Base-by-base conservation (phyloP, 2,888 invertebrate species). In the Harmothoe impar region DNA sequence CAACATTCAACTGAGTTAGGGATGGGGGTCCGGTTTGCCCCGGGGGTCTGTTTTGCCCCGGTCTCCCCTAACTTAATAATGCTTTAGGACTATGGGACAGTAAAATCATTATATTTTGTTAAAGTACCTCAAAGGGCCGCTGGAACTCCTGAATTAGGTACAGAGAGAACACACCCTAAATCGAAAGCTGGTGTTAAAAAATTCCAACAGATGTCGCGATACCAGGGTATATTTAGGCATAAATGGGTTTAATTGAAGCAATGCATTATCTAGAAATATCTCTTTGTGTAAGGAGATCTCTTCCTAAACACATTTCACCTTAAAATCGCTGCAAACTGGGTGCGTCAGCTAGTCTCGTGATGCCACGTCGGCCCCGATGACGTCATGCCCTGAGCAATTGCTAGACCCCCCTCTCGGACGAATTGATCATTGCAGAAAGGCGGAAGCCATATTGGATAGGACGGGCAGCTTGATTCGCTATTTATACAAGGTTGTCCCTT, bases 281-380 rank as follows among this genome's bases (percentile, higher is more conserved):
- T 43, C 10, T 43, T 43, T 43, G 10, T 43, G 3, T 10, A 43
- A 10, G 10, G 5, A 10, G 43, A 43, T 10, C 43, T 10, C 43
- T 7, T 10, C 10, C 5, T 43, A 7, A 43, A 43, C 43, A 43
- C 3, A 7, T 43, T 43, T 43, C 10, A 43, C 43, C 43, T 43
- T 3, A 43, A 43, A 43, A 43, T 7, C 43, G 43, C 43, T 43
- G 43, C 10, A 43, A 43, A 43, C 3, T 43, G 43, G 43, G 43
- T 43, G 43, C 43, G 43, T 43, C 10, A 43, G 43, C n/a, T 62
- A 31, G 72, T 89, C 91, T 90, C 91, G 90, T 90, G 90, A 90
- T 91, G 91, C 91, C 91, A 91, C 91, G 91, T 91, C 85, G 90
- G 90, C 84, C 89, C n/a, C 52, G 17, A 90, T 91, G 89, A 91